These are phyloP conservation scores for Chrysolophus pictus DNA, from an alignment of 2,797 vertebrate species.

Conservation along the genomic window DNA sequence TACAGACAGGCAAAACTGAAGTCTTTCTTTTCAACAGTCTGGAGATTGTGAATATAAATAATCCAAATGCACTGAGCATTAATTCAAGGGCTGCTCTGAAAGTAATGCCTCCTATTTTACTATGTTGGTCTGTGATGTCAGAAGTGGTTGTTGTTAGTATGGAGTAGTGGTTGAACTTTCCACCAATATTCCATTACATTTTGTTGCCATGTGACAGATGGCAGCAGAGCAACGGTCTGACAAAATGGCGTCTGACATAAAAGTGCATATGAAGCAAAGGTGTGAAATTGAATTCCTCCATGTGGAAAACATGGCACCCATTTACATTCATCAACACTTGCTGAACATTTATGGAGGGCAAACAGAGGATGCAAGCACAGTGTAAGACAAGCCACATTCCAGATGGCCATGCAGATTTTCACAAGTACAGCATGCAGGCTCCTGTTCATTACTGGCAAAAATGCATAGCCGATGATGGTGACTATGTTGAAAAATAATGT, in stretches of 20 bases:
- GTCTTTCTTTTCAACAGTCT: constrained; percentile 17
- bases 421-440: not conserved
- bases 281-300: too few relatives aligned
- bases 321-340: not conserved
- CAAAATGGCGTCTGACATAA: too few relatives aligned
- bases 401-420: not conserved
- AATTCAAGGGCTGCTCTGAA: too few relatives aligned
- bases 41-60: not conserved
- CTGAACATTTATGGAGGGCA: not conserved
- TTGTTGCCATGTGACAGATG: too few relatives aligned
- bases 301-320: too few relatives aligned
- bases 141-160: too few relatives aligned
- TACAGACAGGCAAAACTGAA: constrained; percentile 34
- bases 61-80: not conserved
- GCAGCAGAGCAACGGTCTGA: too few relatives aligned
- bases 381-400: not conserved
- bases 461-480: not conserved
- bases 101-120: too few relatives aligned
- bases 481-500: not conserved
- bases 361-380: not conserved
- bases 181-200: too few relatives aligned
- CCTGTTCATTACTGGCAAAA: not conserved
- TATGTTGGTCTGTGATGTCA: too few relatives aligned
- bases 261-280: too few relatives aligned
- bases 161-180: too few relatives aligned